Base-by-base conservation (phyloP, 2,888 invertebrate species). In the Aphodius sticticus region DNA sequence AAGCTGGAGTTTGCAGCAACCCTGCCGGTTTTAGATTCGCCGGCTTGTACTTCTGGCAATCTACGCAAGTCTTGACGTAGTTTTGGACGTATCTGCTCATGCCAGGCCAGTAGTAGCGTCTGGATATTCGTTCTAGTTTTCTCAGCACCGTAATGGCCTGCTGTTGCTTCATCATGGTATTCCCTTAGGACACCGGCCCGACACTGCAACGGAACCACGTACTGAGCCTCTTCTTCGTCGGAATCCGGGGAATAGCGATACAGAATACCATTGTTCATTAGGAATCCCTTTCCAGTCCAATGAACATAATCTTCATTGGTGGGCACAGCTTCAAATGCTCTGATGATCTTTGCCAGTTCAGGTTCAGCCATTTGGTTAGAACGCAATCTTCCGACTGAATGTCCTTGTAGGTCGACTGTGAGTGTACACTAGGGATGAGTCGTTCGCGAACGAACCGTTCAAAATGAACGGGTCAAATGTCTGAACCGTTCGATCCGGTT, bases 21-120 rank as follows among this genome's bases (percentile, higher is more conserved):
- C n/a, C n/a, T n/a, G n/a, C n/a, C n/a, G n/a, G n/a, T n/a, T n/a
- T n/a, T n/a, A n/a, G n/a, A n/a, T 74, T 78, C 6, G 74, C 37
- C 12, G 74, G 16, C 16, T 87, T 87, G 74, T 86, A 87, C 5
- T 83, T 36, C 74, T 87, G 86, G 78, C 86, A 88, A 6, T 83
- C 78, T 0, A 82, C 14, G 69, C 87, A 87, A 0, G 81, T 78
- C 16, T 82, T 82, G 0, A 87, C 79, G 74, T 87, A 85, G 0
- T 81, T 79, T 9, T 37, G 74, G 4, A 87, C 80, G 5, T 84
- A 82, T 3, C 77, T 80, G n/a, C 85, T 37, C 86, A 88, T 85
- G 0, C 83, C 82, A 6, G 84, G 76, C 83, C 83, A 86, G 76
- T 84, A 86, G 69, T 83, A 86, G 0, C 82, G 78, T 0, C 14